These are phyloP conservation scores for Myripristis murdjan DNA, from an alignment of 2,797 vertebrate genomes.

Conservation along the genomic window DNA sequence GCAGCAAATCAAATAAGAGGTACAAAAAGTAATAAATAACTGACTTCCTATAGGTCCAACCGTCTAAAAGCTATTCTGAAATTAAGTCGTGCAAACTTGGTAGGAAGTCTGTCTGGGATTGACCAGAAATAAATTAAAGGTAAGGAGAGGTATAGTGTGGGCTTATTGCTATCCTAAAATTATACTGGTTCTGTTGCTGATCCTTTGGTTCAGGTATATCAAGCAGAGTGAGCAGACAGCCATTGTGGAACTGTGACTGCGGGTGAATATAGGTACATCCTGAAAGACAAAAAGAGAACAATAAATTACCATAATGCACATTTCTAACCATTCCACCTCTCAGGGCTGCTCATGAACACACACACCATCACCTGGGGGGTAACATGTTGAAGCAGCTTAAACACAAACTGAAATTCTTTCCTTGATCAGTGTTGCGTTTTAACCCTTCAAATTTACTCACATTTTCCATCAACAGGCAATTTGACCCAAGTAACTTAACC, in stretches of 20 bases:
- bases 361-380: background rate
- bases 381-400: background rate
- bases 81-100: slow-evolving; percentile 76
- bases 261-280: slow-evolving; percentile 86
- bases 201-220: slow-evolving; percentile 83
- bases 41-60: slow-evolving; percentile 57
- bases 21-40: slow-evolving; percentile 86
- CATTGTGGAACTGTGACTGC: slow-evolving; percentile 87
- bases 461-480: too few species aligned
- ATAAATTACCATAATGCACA: background rate
- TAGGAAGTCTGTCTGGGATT: slow-evolving; percentile 68
- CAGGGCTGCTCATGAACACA: background rate
- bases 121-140: slow-evolving; percentile 73
- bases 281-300: slow-evolving; percentile 68
- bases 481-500: too few species aligned
- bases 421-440: too few species aligned
- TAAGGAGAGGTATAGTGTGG: slow-evolving; percentile 74
- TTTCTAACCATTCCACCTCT: background rate
- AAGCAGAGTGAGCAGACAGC: slow-evolving; percentile 79
- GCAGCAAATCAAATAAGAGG: slow-evolving; percentile 85
- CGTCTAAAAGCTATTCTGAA: slow-evolving; percentile 62
- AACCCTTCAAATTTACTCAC: too few species aligned
- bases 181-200: slow-evolving; percentile 78
- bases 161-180: slow-evolving; percentile 91
- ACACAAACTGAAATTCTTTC: too few species aligned